Percentiles rank a stretch among this genome's conserved stretches.
Evolutionary conservation across 1,140 invertebrate genomes (phyloP).

Genomic region (Lepidurus apus): DNA sequence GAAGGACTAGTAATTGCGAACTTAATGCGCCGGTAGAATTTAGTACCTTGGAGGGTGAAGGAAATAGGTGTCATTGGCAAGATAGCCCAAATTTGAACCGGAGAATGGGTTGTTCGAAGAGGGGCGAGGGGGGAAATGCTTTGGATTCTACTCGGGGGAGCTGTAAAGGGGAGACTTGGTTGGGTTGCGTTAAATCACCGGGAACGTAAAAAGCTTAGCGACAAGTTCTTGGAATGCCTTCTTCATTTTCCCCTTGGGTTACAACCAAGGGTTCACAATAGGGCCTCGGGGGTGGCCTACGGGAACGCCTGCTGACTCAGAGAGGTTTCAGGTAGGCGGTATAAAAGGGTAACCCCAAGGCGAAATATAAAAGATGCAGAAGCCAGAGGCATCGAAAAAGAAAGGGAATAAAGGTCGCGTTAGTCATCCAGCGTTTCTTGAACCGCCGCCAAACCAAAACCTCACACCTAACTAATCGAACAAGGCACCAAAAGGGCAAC

Average conservation of each 20-base stretch:
- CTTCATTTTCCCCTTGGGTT: background rate
- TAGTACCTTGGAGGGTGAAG: too few species aligned
- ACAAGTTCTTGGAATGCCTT: background rate
- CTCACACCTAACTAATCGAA: conserved; percentile 18
- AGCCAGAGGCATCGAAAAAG: background rate
- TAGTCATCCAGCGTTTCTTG: background rate
- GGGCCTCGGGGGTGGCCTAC: background rate
- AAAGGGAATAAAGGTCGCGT: background rate
- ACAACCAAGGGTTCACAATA: background rate
- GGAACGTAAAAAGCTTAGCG: background rate
- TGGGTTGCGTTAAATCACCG: background rate
- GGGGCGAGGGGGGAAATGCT: too few species aligned
- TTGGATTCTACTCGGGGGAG: too few species aligned
- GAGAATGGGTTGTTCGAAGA: too few species aligned
- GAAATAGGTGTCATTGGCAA: too few species aligned
- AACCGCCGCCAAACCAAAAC: background rate
- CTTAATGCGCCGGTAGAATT: too few species aligned
- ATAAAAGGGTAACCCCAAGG: background rate
- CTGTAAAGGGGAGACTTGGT: background rate
- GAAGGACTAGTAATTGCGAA: too few species aligned
- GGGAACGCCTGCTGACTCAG: background rate
- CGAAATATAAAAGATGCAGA: background rate
- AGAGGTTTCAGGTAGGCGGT: background rate
- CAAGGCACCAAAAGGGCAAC: background rate
- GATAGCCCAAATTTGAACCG: too few species aligned